These are phyloP conservation scores for Caranx melampygus DNA, from an alignment of 2,113 vertebrate genomes.

Conservation along the genomic window DNA sequence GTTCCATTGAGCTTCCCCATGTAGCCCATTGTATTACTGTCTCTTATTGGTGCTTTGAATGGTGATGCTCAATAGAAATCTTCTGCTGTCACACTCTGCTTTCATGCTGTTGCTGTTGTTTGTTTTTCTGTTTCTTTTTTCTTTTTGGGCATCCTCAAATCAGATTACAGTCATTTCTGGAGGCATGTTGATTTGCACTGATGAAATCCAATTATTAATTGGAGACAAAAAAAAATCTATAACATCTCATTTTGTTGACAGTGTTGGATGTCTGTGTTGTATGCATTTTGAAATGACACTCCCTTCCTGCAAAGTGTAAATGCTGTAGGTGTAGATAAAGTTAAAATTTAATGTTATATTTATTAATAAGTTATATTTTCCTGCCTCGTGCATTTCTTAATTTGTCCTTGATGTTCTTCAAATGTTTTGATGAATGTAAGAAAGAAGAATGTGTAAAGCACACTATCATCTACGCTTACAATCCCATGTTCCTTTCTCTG, in stretches of 20 bases:
- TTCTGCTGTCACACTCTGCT: conserved; percentile 45
- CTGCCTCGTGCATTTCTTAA: not conserved
- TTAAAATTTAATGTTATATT: too few species aligned
- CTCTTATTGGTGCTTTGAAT: conserved; percentile 44
- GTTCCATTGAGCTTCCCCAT: conserved; percentile 18
- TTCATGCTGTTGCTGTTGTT: conserved; percentile 18
- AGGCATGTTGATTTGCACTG: conserved; percentile 16
- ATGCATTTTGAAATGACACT: not conserved
- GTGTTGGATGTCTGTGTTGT: not conserved
- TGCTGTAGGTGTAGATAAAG: not conserved
- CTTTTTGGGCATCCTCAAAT: conserved; percentile 14
- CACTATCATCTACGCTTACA: conserved; percentile 8
- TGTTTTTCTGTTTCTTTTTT: not conserved
- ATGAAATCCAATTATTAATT: conserved; percentile 18
- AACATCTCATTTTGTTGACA: too few species aligned
- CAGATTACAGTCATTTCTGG: conserved; percentile 3
- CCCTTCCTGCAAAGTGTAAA: not conserved
- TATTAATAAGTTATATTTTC: not conserved
- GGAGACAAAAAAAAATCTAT: too few species aligned
- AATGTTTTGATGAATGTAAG: not conserved
- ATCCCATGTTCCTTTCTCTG: conserved; percentile 25
- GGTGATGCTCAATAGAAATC: not conserved
- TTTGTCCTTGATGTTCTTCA: conserved; percentile 2
- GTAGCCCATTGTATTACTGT: conserved; percentile 18
- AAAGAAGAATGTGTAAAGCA: not conserved